Base-by-base conservation (phyloP, 37 sponge, comb jelly and placozoan species). In the Eunapius fragilis region DNA sequence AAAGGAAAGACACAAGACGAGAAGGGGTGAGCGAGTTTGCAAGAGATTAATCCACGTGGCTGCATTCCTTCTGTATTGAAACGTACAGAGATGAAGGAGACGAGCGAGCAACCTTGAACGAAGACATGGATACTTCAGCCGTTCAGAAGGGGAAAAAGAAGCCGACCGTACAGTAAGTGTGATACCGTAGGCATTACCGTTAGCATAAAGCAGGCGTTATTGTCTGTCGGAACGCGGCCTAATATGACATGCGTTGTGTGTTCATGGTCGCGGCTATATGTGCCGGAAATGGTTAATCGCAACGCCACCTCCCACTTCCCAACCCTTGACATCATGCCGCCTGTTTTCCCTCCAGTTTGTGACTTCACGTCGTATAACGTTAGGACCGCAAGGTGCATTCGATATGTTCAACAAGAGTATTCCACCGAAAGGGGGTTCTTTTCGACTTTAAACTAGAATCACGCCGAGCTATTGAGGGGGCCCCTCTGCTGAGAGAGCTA, bases 1-100 rank as follows among this genome's bases (percentile, higher is more conserved):
- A 90, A 90, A 76, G 91, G 86, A 72, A 80, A 76, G 48, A 78
- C 72, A 23, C 48, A 80, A 70, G 72, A 34, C 22, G 35, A 38
- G 78, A 58, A 17, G 58, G 58, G 58, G 58, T 58, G 58, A 58
- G 58, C 58, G 58, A 58, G 1, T 17, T n/a, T n/a, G n/a, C n/a
- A n/a, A n/a, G n/a, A n/a, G 58, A 2, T 58, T 58, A 19, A 11
- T 10, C 2, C 1, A 11, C 14, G 14, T 10, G 14, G 14, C 22
- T 19, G 22, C 14, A 10, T 17, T 58, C 14, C 14, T 17, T 58
- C 17, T 58, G 14, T 58, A 45, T 41, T 41, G 41, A 41, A 41
- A 41, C 6, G 3, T 58, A 58, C 6, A 58, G 58, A 19, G 58
- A 12, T 19, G 58, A 58, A 58, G 58, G 58, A 58, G 58, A 58